Conservation (phyloP, 1,140 invertebrate species). For the Drosophila paulistorum region DNA sequence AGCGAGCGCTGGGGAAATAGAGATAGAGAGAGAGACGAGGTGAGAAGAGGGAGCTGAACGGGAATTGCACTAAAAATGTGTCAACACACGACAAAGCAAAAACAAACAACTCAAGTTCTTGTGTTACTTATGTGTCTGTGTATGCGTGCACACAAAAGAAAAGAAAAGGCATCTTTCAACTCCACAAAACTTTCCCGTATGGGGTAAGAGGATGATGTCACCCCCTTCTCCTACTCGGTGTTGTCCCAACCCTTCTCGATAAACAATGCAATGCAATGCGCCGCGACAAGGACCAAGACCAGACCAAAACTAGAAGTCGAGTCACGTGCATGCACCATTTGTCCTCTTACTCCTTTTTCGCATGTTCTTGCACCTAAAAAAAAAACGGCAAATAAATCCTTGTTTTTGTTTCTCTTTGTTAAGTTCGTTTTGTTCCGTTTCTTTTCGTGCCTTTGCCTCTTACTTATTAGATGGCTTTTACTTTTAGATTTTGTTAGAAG, state of each 20-base stretch:
- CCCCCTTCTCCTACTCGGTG: background rate
- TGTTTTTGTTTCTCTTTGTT: background rate
- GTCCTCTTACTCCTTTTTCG: conserved; percentile 51
- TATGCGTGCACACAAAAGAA: conserved; percentile 1
- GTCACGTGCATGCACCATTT: conserved; percentile 65
- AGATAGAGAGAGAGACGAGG: too few species aligned
- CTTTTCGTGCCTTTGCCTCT: conserved; percentile 31
- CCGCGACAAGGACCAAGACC: conserved; percentile 15
- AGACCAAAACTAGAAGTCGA: conserved; percentile 11
- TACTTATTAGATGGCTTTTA: conserved; percentile 42
- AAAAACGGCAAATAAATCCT: background rate
- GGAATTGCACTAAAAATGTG: conserved; percentile 66
- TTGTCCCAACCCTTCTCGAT: background rate
- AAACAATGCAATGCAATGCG: conserved; percentile 12
- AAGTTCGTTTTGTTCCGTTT: conserved; percentile 10
- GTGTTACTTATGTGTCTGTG: conserved; percentile 28
- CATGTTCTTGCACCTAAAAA: background rate
- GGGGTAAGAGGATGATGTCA: background rate
- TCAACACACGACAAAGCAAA: conserved; percentile 74
- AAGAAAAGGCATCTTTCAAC: conserved; percentile 16
- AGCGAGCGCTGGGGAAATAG: background rate
- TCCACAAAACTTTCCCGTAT: conserved; percentile 10
- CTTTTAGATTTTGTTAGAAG: conserved; percentile 28
- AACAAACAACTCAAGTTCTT: conserved; percentile 73
- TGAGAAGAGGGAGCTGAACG: background rate